Conservation (phyloP, 1,140 invertebrate species). For the Acromyrmex charruanus region DNA sequence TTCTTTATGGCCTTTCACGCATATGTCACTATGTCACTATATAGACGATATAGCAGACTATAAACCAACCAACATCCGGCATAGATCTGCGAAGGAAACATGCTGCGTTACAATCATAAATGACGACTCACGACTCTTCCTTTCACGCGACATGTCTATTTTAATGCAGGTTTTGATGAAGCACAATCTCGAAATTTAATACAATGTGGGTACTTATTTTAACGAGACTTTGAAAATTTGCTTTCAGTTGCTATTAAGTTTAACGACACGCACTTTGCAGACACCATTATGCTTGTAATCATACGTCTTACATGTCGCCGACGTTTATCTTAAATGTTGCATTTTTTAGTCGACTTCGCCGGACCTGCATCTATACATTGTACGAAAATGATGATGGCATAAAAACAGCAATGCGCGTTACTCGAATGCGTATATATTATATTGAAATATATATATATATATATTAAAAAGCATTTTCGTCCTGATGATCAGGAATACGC, state of each 20-base stretch:
- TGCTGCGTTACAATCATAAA: neutral
- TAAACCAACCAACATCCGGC: constrained; percentile 19
- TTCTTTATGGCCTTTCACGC: constrained; percentile 26
- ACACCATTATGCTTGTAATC: constrained; percentile 47
- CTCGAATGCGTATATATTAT: constrained; percentile 41
- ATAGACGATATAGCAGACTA: neutral
- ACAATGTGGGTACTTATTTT: constrained; percentile 8
- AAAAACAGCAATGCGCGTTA: constrained; percentile 38
- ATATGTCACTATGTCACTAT: constrained; percentile 30
- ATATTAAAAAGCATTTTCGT: constrained; percentile 39
- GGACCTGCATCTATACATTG: constrained; percentile 52
- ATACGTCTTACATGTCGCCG: constrained; percentile 27
- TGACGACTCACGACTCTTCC: neutral
- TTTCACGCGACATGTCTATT: neutral
- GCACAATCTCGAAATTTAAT: constrained; percentile 22
- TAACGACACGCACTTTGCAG: constrained; percentile 44
- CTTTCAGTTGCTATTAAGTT: constrained; percentile 30
- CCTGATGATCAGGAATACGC: constrained; percentile 43
- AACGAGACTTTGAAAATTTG: constrained; percentile 31
- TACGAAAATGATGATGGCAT: constrained; percentile 51
- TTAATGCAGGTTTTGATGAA: neutral
- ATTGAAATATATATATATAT: constrained; percentile 43
- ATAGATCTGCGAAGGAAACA: neutral
- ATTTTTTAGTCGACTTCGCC: constrained; percentile 37
- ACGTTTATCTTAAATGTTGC: constrained; percentile 42